Evolutionary conservation across 2,888 invertebrate species (phyloP).

Genomic region (Trissolcus japonicus): DNA sequence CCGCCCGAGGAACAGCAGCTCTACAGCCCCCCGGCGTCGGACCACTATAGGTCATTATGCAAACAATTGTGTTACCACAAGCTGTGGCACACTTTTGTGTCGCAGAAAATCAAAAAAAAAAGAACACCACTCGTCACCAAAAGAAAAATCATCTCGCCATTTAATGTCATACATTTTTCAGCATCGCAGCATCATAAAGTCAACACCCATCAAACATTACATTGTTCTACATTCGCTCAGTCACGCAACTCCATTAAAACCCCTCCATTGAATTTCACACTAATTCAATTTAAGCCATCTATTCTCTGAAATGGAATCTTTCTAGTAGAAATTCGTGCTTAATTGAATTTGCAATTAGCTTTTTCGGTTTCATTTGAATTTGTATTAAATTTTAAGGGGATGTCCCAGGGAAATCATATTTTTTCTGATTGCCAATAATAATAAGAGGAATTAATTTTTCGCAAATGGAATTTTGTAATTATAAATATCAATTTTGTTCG

Average conservation of each 20-base stretch:
- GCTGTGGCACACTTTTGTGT: not conserved
- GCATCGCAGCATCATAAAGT: not conserved
- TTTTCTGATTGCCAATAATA: too few species aligned
- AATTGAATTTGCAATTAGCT: too few species aligned
- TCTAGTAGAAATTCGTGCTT: not conserved
- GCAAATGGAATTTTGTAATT: too few species aligned
- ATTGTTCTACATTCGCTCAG: conserved; percentile 5
- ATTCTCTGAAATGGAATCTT: conserved; percentile 1
- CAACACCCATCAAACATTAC: too few species aligned
- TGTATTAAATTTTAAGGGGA: too few species aligned
- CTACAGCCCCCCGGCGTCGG: conserved; percentile 72
- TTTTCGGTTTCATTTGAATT: too few species aligned
- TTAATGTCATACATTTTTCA: conserved; percentile 2
- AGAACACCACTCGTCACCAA: not conserved
- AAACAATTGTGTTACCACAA: not conserved
- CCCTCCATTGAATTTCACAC: too few species aligned
- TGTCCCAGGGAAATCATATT: too few species aligned
- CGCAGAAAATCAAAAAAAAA: not conserved
- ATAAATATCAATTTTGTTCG: too few species aligned
- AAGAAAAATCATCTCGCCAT: not conserved
- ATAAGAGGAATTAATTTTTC: too few species aligned
- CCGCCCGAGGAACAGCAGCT: conserved; percentile 75
- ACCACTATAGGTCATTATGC: conserved; percentile 70
- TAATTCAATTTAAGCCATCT: too few species aligned
- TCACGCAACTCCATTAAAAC: too few species aligned